phyloP scores from a whole-genome alignment of 2,113 vertebrate species.

The Cynopterus brachyotis region DNA sequence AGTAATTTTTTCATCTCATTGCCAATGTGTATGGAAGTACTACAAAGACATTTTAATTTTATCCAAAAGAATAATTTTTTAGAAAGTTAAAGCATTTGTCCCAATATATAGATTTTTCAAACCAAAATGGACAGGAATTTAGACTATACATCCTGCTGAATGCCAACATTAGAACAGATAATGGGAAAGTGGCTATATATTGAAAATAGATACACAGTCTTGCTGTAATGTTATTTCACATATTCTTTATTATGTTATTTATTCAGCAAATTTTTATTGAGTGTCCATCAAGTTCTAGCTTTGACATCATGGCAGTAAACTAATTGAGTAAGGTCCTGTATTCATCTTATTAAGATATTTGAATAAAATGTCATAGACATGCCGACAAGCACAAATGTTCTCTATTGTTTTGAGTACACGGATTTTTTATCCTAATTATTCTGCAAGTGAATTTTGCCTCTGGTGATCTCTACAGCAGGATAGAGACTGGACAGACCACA shows the following conservation, averaged over 20 bases:
- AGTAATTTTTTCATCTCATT: neutral
- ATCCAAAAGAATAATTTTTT: neutral
- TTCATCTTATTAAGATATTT: neutral
- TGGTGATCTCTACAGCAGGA: neutral
- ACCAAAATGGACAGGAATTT: neutral
- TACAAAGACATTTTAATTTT: conserved; percentile 5
- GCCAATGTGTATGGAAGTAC: neutral
- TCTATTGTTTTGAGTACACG: neutral
- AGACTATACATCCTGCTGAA: neutral
- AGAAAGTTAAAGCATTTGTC: neutral
- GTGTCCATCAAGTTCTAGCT: neutral
- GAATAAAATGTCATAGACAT: neutral
- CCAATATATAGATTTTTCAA: neutral
- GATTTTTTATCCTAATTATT: neutral
- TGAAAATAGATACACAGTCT: neutral
- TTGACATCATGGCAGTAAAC: neutral
- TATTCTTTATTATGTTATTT: neutral
- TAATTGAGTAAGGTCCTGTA: neutral
- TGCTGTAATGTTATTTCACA: neutral
- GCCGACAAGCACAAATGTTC: neutral
- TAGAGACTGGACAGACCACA: neutral
- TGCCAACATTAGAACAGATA: neutral
- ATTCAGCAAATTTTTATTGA: neutral
- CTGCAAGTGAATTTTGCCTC: neutral
- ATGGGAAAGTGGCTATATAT: neutral